These are phyloP conservation scores for Drosophila pseudoananassae DNA, from an alignment of 1,140 invertebrate genomes.

Conservation along the genomic window DNA sequence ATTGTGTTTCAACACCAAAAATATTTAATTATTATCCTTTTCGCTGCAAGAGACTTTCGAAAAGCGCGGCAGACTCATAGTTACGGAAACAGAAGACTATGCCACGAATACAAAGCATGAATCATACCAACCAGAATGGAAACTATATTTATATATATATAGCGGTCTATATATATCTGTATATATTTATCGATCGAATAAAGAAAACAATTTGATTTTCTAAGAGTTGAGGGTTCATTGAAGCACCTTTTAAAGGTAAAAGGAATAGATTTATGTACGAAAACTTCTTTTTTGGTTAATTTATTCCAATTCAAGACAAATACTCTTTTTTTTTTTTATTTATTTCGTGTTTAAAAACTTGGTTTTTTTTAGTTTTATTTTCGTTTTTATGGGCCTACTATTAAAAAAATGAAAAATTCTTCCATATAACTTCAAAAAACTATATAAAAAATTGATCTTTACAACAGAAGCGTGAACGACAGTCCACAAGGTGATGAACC, in stretches of 20 bases:
- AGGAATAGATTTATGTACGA: no score
- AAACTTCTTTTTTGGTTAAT: no score
- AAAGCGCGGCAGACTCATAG: constrained; percentile 49
- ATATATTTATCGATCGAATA: constrained; percentile 35
- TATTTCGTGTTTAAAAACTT: no score
- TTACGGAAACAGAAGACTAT: constrained; percentile 10
- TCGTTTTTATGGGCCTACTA: no score
- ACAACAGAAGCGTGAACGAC: no score
- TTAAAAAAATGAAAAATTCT: no score
- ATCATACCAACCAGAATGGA: constrained; percentile 49
- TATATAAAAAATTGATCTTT: no score
- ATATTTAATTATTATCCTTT: constrained; percentile 33
- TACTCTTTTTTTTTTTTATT: no score
- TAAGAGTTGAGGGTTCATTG: neutral
- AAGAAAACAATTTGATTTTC: constrained; percentile 28
- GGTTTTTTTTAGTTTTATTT: no score
- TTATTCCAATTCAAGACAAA: no score
- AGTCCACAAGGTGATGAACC: no score
- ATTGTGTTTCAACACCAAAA: constrained; percentile 64
- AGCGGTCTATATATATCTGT: constrained; percentile 17
- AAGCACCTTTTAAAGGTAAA: neutral
- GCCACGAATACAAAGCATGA: constrained; percentile 8
- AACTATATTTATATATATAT: constrained; percentile 30
- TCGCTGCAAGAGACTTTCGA: constrained; percentile 35
- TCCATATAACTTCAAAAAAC: no score